Conservation (phyloP, 2,888 invertebrate genomes). For the Cryptocephalus primarius region DNA sequence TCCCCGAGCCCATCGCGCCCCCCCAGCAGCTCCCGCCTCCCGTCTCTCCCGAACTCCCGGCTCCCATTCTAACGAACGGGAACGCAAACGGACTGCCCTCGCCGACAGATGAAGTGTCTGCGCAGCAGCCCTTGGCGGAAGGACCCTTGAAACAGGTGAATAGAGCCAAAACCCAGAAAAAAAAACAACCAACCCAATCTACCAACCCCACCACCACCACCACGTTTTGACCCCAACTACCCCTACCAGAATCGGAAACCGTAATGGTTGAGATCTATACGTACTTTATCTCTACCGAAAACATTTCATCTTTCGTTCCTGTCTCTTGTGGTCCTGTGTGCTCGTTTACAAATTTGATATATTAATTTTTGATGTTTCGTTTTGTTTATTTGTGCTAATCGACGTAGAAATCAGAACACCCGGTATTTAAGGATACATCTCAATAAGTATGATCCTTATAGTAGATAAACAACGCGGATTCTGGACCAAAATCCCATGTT, state of each 20-base stretch:
- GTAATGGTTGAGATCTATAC: not conserved
- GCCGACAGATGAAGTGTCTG: constrained; percentile 9
- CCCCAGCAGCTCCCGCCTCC: constrained; percentile 9
- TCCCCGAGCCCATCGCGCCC: constrained; percentile 32
- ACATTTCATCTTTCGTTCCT: not conserved
- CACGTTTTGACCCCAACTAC: not conserved
- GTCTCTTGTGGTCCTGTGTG: no score
- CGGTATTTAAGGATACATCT: no score
- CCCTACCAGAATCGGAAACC: not conserved
- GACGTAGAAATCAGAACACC: no score
- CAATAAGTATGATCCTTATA: no score
- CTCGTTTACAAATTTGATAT: no score
- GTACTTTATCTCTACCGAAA: not conserved
- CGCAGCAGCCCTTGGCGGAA: constrained; percentile 38
- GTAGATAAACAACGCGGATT: no score
- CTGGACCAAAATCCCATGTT: no score
- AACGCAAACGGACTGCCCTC: constrained; percentile 34
- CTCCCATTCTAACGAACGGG: constrained; percentile 27
- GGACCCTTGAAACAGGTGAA: constrained; percentile 45
- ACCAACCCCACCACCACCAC: not conserved
- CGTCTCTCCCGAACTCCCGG: constrained; percentile 13
- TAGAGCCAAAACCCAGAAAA: constrained; percentile 15
- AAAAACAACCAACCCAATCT: not conserved
- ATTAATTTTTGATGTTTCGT: no score
- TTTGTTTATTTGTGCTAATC: no score